Evolutionary conservation across 2,113 vertebrate genomes (phyloP), one percentile per base, ranked within the genome.

Genomic region (Malurus alboscapulatus): DNA sequence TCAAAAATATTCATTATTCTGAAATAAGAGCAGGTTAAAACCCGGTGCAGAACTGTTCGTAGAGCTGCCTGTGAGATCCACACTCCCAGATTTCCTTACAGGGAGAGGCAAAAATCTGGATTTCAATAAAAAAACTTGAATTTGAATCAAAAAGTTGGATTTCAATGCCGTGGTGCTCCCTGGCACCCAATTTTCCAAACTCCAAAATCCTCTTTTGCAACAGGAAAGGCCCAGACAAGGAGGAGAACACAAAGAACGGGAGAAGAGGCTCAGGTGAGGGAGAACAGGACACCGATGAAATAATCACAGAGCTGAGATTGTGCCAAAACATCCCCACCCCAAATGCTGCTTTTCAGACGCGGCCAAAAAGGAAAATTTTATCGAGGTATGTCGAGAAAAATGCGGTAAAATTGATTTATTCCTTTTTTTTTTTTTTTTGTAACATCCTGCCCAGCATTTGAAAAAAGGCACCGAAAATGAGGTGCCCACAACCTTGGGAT

Each of bases 151-250:
- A 48, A 22, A 48, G 5, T 22, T 65, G 38, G 17, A 36, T 67
- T 79, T 67, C 10, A 17, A 10, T 4, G 2, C 9, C 10, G 1
- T 0, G 6, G 10, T 12, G 17, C 9, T n/a, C 50, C 42, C 61
- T 50, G 48, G 45, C 7, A 19, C 26, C 19, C 7, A 4, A 18
- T 57, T 68, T 9, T 44, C 44, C 34, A 2, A 62, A 26, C 24
- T 5, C 2, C 36, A 19, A 34, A 32, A 12, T 12, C 6, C 19
- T 6, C 0, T 17, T 62, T 55, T 22, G 36, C 36, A 45, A 3
- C 10, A 47, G 30, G 40, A 38, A 65, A 54, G 8, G 18, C n/a
- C 53, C 0, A 14, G 54, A 4, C 26, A 11, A 42, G 2, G 26
- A 55, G 44, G 26, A 51, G 44, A 50, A 27, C 27, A 32, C 9